Conservation (phyloP, 2,888 invertebrate species). For the Pyrocoelia pectoralis region DNA sequence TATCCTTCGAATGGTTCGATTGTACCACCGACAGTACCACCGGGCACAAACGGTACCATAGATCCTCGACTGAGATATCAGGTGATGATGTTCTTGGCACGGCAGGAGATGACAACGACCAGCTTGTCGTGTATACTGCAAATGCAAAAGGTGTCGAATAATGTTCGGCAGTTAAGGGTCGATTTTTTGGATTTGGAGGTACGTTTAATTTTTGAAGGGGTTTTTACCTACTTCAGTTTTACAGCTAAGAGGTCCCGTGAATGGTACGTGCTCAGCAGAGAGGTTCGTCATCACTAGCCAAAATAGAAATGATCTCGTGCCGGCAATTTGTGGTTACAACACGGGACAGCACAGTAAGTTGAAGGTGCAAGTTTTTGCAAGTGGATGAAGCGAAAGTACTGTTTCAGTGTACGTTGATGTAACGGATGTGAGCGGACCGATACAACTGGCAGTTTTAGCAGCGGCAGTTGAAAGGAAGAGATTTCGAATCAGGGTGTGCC, state of each 20-base stretch:
- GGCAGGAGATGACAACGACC: constrained; percentile 52
- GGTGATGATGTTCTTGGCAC: constrained; percentile 26
- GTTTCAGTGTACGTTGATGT: constrained; percentile 77
- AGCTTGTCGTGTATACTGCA: constrained; percentile 71
- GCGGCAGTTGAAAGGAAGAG: constrained; percentile 64
- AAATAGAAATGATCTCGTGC: constrained; percentile 72
- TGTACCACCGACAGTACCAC: constrained; percentile 39
- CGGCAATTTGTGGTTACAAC: constrained; percentile 78
- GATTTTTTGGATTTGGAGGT: constrained; percentile 78
- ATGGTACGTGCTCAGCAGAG: constrained; percentile 74
- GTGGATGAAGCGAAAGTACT: constrained; percentile 8
- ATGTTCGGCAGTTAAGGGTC: constrained; percentile 73
- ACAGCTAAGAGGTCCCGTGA: constrained; percentile 72
- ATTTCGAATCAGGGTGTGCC: constrained; percentile 71
- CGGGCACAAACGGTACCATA: constrained; percentile 18
- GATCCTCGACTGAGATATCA: constrained; percentile 47
- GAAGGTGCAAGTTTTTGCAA: neutral
- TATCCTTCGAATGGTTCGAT: constrained; percentile 51
- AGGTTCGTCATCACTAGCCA: constrained; percentile 76
- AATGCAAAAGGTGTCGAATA: constrained; percentile 67
- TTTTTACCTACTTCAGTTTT: constrained; percentile 30
- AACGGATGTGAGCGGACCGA: constrained; percentile 67
- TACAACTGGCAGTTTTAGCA: constrained; percentile 72
- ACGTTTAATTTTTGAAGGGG: constrained; percentile 39
- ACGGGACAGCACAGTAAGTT: constrained; percentile 76